Evolutionary conservation across 1,140 invertebrate species (phyloP).

Genomic region (Conus ventricosus): DNA sequence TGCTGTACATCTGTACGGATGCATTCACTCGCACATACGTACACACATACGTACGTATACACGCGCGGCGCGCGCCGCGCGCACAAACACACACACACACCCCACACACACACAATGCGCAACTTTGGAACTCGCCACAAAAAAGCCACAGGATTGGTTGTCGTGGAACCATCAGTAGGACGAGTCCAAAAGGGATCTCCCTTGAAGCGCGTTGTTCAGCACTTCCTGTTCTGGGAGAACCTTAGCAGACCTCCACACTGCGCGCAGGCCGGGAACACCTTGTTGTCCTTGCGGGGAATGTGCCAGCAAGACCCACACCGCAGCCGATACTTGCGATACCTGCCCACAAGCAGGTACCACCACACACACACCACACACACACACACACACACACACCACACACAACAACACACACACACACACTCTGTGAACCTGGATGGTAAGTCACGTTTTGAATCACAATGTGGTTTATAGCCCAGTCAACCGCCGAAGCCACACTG

Average conservation of each 20-base stretch:
- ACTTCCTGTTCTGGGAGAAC: constrained; percentile 47
- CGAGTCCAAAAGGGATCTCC: no score
- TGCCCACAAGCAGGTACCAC: constrained; percentile 42
- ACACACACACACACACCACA: no score
- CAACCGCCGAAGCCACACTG: neutral
- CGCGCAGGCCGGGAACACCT: constrained; percentile 66
- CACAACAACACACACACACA: neutral
- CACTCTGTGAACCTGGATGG: neutral
- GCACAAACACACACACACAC: no score
- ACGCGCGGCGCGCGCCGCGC: no score
- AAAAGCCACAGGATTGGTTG: no score
- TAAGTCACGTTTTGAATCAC: neutral
- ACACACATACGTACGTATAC: no score
- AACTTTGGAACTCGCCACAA: no score
- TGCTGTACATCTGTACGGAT: no score
- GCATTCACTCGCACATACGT: no score
- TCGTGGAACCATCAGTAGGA: no score
- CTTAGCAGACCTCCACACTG: constrained; percentile 62
- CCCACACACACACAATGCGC: no score
- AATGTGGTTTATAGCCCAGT: neutral
- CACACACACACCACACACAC: neutral
- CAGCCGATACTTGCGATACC: constrained; percentile 73
- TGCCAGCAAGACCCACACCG: constrained; percentile 72
- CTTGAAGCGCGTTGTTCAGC: no score
- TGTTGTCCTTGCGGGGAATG: constrained; percentile 71